A percentile compares a stretch with the other conserved stretches of the same genome.
Evolutionary conservation across 1,140 invertebrate species (phyloP).

Genomic region (Akabosia matsudoensis): DNA sequence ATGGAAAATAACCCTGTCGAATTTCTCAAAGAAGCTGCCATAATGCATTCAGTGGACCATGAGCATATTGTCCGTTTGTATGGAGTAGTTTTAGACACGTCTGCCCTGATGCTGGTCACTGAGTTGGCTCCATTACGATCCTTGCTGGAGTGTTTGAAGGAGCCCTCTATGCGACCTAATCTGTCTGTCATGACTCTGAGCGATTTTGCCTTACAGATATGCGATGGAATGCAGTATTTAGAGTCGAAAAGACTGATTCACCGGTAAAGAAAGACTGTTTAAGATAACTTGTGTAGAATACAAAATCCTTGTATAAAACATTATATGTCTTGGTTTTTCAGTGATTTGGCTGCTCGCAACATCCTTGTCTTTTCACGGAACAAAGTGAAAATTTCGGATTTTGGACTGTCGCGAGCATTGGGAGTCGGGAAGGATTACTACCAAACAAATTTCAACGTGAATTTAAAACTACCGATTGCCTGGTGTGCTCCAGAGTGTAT

Average conservation of each 20-base stretch:
- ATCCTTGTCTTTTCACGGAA: slow-evolving; percentile 93
- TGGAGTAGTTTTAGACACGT: slow-evolving; percentile 92
- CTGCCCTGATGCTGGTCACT: slow-evolving; percentile 90
- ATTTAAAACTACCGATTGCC: slow-evolving; percentile 94
- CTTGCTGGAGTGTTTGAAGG: slow-evolving; percentile 90
- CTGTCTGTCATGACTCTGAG: slow-evolving; percentile 85
- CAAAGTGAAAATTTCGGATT: slow-evolving; percentile 97
- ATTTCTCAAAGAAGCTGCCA: slow-evolving; percentile 95
- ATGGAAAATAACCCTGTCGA: slow-evolving; percentile 94
- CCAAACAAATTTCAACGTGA: slow-evolving; percentile 97
- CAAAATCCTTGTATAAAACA: not conserved
- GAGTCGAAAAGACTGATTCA: slow-evolving; percentile 92
- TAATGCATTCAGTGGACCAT: slow-evolving; percentile 96
- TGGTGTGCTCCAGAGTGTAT: slow-evolving; percentile 99
- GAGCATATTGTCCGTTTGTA: slow-evolving; percentile 95
- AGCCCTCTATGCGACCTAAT: slow-evolving; percentile 77
- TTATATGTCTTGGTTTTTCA: slow-evolving; percentile 50
- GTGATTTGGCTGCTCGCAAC: slow-evolving; percentile 90
- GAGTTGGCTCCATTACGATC: slow-evolving; percentile 93
- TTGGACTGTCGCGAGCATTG: slow-evolving; percentile 90
- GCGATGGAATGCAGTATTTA: slow-evolving; percentile 93
- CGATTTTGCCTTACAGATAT: slow-evolving; percentile 90
- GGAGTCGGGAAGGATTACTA: slow-evolving; percentile 98
- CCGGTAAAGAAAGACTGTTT: slow-evolving; percentile 54
- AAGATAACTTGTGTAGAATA: not conserved